Evolutionary conservation across 2,888 invertebrate genomes (phyloP).

Genomic region (Diarsia rubi): DNA sequence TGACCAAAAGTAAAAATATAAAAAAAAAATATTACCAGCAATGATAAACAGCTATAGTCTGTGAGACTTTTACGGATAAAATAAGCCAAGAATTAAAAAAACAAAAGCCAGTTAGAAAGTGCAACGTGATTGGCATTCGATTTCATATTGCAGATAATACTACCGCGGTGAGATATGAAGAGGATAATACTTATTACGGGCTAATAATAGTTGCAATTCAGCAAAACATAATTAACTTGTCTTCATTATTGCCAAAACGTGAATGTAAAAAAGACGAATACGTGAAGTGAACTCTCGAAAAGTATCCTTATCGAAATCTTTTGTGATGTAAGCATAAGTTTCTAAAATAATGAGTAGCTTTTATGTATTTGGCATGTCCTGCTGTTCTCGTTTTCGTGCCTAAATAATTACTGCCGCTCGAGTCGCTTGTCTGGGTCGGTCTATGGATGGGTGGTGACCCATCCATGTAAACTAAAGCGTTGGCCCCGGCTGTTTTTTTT

Average conservation of each 20-base stretch:
- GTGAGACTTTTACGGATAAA: not conserved
- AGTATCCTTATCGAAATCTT: constrained; percentile 32
- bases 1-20: not conserved
- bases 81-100: constrained; percentile 20
- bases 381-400: constrained; percentile 15
- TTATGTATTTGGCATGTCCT: constrained; percentile 20
- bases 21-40: not conserved
- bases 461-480: no score
- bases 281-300: constrained; percentile 28
- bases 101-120: constrained; percentile 44
- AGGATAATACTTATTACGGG: constrained; percentile 15
- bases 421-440: not conserved
- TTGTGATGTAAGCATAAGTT: constrained; percentile 29
- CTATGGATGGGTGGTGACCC: not conserved
- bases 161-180: constrained; percentile 45
- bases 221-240: constrained; percentile 49
- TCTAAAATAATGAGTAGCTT: constrained; percentile 25
- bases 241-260: constrained; percentile 49
- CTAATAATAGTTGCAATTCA: constrained; percentile 36
- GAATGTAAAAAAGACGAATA: constrained; percentile 52
- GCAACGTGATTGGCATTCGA: constrained; percentile 50
- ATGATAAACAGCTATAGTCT: not conserved
- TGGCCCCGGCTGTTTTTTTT: not conserved
- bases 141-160: constrained; percentile 35
- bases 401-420: not conserved